phyloP scores from a whole-genome alignment of 2,888 invertebrate genomes.

The Agriopis aurantiaria region DNA sequence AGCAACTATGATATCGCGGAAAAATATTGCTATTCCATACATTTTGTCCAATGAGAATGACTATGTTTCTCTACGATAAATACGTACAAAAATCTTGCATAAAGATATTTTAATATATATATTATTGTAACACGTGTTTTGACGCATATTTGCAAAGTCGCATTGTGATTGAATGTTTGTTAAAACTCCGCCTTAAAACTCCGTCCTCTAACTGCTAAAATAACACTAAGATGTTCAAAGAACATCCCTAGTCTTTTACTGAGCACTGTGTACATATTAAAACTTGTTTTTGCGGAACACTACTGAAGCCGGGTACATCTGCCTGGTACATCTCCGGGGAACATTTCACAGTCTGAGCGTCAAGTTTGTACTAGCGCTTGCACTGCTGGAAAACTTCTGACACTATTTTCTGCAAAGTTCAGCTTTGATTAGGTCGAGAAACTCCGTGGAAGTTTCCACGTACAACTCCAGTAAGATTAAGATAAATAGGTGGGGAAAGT shows the following conservation, averaged over 20 bases:
- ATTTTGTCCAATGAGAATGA: too few relatives aligned
- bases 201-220: conserved; percentile 6
- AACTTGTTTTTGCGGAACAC: conserved; percentile 37
- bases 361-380: conserved; percentile 57
- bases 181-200: background rate
- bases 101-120: background rate
- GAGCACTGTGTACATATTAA: conserved; percentile 21
- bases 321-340: conserved; percentile 51
- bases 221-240: conserved; percentile 17
- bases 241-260: conserved; percentile 16
- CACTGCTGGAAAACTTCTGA: conserved; percentile 66
- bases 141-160: background rate
- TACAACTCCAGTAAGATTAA: conserved; percentile 52
- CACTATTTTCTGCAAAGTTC: conserved; percentile 75
- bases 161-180: background rate
- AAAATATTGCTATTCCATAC: too few relatives aligned
- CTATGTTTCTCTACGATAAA: too few relatives aligned
- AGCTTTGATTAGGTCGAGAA: conserved; percentile 74
- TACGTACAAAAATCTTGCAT: background rate
- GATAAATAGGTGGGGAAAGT: conserved; percentile 51
- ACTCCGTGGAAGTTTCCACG: conserved; percentile 56
- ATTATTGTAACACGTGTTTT: background rate
- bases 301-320: conserved; percentile 47
- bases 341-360: conserved; percentile 55
- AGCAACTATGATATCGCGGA: too few relatives aligned